Conservation (phyloP, 2,113 vertebrate species). For the Micromys minutus region DNA sequence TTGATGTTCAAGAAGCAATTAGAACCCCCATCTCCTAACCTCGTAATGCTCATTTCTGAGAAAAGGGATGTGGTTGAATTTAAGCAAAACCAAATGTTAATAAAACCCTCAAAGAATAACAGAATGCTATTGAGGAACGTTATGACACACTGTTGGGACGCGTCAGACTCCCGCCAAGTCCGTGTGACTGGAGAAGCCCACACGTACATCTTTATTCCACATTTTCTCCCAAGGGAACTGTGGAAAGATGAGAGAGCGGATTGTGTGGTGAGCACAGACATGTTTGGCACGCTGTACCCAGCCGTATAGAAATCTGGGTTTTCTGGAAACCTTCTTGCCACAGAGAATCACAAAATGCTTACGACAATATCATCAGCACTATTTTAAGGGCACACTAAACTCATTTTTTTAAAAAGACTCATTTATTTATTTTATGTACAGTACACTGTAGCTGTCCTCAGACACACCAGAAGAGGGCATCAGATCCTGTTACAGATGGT, state of each 20-base stretch:
- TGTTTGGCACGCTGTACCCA: not conserved
- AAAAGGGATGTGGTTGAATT: slow-evolving; percentile 62
- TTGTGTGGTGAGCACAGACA: not conserved
- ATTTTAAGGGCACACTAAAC: slow-evolving; percentile 43
- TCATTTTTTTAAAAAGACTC: too few relatives aligned
- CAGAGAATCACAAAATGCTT: not conserved
- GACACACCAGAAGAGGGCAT: too few relatives aligned
- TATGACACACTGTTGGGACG: slow-evolving; percentile 18
- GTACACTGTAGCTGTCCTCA: too few relatives aligned
- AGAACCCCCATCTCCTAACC: too few relatives aligned
- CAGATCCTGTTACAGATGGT: too few relatives aligned
- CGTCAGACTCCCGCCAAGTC: slow-evolving; percentile 24
- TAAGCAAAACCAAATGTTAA: slow-evolving; percentile 74
- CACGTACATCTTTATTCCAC: slow-evolving; percentile 19
- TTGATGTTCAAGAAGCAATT: slow-evolving; percentile 71
- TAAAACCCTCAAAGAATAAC: slow-evolving; percentile 54
- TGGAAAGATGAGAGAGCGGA: slow-evolving; percentile 16
- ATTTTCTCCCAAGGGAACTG: not conserved
- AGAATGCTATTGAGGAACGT: slow-evolving; percentile 35
- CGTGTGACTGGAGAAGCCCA: not conserved
- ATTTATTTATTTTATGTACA: too few relatives aligned
- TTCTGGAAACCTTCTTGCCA: slow-evolving; percentile 7
- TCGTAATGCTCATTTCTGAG: slow-evolving; percentile 46
- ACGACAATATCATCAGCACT: not conserved
- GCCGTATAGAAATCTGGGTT: not conserved